phyloP scores from a whole-genome alignment of 35 echinoderm and acorn worm genomes.

The Acanthaster planci region DNA sequence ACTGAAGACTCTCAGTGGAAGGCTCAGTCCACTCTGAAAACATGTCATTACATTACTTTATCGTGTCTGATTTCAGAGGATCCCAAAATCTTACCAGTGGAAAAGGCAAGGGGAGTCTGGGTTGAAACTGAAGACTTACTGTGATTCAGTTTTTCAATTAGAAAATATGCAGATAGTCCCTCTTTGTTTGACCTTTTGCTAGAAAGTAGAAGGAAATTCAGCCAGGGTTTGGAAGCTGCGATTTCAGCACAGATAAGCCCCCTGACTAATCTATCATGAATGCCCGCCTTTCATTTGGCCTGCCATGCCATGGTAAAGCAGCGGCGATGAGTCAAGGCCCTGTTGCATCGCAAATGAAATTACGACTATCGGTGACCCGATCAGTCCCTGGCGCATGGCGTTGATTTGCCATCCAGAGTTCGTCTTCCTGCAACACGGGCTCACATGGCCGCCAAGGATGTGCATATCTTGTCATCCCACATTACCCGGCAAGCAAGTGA shows the following conservation, averaged over 20 bases:
- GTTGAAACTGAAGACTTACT: no score
- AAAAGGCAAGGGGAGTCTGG: no score
- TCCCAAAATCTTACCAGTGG: no score
- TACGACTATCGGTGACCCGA: background rate
- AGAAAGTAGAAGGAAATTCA: background rate
- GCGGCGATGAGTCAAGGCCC: constrained; percentile 2
- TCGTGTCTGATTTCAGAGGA: no score
- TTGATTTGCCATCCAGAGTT: background rate
- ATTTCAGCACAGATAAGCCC: background rate
- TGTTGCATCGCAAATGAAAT: constrained; percentile 13
- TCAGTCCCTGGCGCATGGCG: background rate
- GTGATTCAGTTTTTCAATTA: no score
- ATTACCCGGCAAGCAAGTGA: background rate
- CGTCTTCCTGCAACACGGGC: background rate
- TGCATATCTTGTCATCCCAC: background rate
- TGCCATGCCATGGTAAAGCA: background rate
- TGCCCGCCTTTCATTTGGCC: background rate
- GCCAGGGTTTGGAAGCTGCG: background rate
- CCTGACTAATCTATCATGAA: constrained; percentile 6
- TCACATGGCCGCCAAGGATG: background rate
- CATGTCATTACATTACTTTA: no score
- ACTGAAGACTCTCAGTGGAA: no score
- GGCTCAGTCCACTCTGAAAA: no score
- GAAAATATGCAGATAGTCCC: no score
- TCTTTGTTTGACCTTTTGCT: background rate